These are phyloP conservation scores for Trichogramma dendrolimi DNA, from an alignment of 2,888 invertebrate species.

Conservation along the genomic window DNA sequence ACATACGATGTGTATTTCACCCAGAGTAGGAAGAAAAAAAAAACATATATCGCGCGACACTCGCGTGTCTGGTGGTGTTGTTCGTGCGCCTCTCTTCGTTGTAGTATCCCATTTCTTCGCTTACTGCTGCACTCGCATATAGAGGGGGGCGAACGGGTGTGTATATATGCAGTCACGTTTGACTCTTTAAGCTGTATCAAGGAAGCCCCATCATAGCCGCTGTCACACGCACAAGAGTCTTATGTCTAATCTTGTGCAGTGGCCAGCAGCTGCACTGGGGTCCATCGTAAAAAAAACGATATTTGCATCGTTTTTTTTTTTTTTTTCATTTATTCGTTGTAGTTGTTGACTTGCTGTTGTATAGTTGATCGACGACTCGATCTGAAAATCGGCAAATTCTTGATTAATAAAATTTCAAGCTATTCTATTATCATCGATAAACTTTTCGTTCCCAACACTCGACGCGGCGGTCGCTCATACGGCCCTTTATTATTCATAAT, in stretches of 20 bases:
- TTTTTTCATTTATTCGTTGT: constrained; percentile 7
- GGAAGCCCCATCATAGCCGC: constrained; percentile 89
- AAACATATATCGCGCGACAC: no score
- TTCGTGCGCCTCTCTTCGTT: not conserved
- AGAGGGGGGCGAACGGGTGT: constrained; percentile 1
- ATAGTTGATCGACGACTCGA: no score
- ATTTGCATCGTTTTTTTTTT: not conserved
- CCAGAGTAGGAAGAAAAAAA: no score
- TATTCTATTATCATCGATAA: not conserved
- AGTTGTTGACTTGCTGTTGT: not conserved
- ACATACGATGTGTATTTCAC: no score
- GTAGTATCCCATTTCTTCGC: not conserved
- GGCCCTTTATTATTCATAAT: no score
- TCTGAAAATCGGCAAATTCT: no score
- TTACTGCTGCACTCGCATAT: not conserved
- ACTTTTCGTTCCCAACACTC: no score
- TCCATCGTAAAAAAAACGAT: constrained; percentile 50
- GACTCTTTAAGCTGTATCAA: constrained; percentile 52
- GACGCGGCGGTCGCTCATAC: no score
- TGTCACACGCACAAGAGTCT: constrained; percentile 99
- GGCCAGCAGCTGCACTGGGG: constrained; percentile 96
- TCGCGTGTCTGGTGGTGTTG: not conserved
- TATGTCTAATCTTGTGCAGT: constrained; percentile 92
- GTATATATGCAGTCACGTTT: constrained; percentile 33
- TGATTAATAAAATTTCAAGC: not conserved